These are phyloP conservation scores for Gari tellinella DNA, from an alignment of 2,888 invertebrate species.

Conservation along the genomic window DNA sequence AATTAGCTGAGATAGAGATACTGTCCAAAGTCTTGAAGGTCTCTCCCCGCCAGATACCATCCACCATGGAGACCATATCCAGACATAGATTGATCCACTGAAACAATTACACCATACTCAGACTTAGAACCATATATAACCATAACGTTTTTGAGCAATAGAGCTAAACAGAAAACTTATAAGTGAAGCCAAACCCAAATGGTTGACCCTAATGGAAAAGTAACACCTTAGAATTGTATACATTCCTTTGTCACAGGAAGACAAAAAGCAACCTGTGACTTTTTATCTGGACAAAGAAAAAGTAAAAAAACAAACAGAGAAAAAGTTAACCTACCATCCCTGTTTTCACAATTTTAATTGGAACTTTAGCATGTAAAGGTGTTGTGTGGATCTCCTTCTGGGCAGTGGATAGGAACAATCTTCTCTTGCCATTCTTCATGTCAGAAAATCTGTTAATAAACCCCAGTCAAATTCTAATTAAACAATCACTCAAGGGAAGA, in stretches of 20 bases:
- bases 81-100: constrained; percentile 83
- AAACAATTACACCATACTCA: no score
- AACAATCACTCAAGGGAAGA: background rate
- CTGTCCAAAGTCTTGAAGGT: constrained; percentile 80
- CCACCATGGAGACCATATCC: constrained; percentile 81
- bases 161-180: no score
- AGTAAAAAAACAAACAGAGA: no score
- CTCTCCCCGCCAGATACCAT: constrained; percentile 81
- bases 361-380: constrained; percentile 82
- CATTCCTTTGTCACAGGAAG: no score
- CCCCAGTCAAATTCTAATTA: background rate
- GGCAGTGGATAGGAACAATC: constrained; percentile 81
- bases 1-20: constrained; percentile 81
- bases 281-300: no score
- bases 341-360: constrained; percentile 77
- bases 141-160: no score
- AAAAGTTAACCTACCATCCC: constrained; percentile 70
- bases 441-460: constrained; percentile 82
- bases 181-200: no score
- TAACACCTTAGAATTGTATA: no score
- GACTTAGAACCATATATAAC: no score
- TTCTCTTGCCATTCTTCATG: constrained; percentile 77
- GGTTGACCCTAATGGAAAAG: no score
- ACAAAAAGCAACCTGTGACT: no score
- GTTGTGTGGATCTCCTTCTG: constrained; percentile 80